Evolutionary conservation across 2,888 invertebrate species (phyloP).

Genomic region (Syrphus vitripennis): DNA sequence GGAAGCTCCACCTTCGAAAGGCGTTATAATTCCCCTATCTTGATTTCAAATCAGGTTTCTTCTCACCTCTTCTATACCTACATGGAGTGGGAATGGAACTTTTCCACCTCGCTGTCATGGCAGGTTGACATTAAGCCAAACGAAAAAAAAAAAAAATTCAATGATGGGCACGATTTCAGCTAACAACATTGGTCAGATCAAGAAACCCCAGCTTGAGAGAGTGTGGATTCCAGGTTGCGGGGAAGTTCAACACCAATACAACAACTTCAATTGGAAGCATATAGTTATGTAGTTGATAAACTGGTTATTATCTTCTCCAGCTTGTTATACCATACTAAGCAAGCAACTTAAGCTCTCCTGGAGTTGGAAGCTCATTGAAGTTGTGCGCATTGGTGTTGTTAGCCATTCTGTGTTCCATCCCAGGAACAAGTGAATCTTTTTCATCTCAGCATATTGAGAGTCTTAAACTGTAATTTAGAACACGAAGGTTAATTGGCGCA

Average conservation of each 20-base stretch:
- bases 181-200: constrained; percentile 42
- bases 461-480: constrained; percentile 22
- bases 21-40: constrained; percentile 64
- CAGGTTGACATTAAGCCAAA: constrained; percentile 35
- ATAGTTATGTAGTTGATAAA: constrained; percentile 44
- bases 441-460: constrained; percentile 20
- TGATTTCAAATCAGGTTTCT: constrained; percentile 57
- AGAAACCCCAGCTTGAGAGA: background rate
- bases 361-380: constrained; percentile 30
- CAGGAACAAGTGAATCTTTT: constrained; percentile 18
- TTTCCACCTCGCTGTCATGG: constrained; percentile 43
- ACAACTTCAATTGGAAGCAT: constrained; percentile 9
- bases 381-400: constrained; percentile 38
- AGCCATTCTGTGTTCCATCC: background rate
- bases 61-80: constrained; percentile 9
- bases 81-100: constrained; percentile 43
- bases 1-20: constrained; percentile 61
- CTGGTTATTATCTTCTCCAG: constrained; percentile 49
- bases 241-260: constrained; percentile 41
- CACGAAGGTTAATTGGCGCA: constrained; percentile 61
- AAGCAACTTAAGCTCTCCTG: background rate
- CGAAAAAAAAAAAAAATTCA: constrained; percentile 48
- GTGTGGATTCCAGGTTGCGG: constrained; percentile 43
- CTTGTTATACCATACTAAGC: background rate
- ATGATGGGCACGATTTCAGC: constrained; percentile 62